phyloP scores from a whole-genome alignment of 2,113 vertebrate species.

The Isichthys henryi region DNA sequence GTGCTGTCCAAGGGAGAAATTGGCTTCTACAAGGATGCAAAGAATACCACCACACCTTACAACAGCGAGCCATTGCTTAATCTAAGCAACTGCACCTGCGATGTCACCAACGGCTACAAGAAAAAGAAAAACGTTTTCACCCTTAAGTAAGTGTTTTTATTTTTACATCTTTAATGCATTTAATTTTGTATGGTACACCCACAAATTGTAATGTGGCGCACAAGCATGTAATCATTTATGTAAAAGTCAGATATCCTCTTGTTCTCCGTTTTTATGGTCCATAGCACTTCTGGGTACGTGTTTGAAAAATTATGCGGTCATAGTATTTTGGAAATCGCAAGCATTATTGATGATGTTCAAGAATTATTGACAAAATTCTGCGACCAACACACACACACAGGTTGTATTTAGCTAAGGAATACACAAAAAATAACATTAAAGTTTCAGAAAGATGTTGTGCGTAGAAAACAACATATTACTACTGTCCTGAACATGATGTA shows the following conservation, averaged over 20 bases:
- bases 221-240: not conserved
- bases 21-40: constrained; percentile 90
- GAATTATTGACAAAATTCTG: not conserved
- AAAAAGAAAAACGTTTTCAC: constrained; percentile 97
- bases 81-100: constrained; percentile 71
- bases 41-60: constrained; percentile 68
- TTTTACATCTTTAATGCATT: not conserved
- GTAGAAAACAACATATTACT: not conserved
- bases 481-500: not conserved
- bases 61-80: constrained; percentile 75
- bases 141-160: constrained; percentile 65
- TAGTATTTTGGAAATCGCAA: not conserved
- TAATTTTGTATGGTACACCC: not conserved
- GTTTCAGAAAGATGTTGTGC: not conserved
- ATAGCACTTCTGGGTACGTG: not conserved
- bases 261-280: not conserved
- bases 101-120: constrained; percentile 87
- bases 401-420: not conserved
- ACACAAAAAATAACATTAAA: not conserved
- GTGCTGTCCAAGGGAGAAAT: constrained; percentile 84
- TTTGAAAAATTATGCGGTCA: not conserved
- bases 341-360: not conserved
- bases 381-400: not conserved
- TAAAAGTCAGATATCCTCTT: not conserved
- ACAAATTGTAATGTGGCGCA: not conserved